phyloP scores from a whole-genome alignment of 2,113 vertebrate species.

The Raja brachyura region DNA sequence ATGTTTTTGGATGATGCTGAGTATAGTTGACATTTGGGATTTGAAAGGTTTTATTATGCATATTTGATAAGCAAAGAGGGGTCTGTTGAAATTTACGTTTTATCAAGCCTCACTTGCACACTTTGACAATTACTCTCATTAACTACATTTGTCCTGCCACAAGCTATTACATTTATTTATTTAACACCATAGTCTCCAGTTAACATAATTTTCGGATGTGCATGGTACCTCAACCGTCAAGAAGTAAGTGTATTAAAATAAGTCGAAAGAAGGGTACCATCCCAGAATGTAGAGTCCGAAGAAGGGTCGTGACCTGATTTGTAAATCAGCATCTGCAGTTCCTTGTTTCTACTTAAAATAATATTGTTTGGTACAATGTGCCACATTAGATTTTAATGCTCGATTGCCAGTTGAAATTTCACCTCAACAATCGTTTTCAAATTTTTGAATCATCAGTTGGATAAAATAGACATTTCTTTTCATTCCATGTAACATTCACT shows the following conservation, averaged over 20 bases:
- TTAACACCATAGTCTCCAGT: background rate
- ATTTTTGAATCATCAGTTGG: background rate
- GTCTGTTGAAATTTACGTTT: background rate
- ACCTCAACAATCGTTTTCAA: background rate
- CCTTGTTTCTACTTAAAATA: background rate
- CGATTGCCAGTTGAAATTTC: background rate
- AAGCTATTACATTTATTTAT: background rate
- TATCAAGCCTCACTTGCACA: background rate
- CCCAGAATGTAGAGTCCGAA: no score
- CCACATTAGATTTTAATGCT: background rate
- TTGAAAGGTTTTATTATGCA: background rate
- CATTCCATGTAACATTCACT: background rate
- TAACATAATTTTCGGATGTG: background rate
- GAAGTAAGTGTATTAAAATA: background rate
- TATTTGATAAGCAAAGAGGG: background rate
- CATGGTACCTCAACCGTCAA: background rate
- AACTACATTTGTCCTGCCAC: background rate
- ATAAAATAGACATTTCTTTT: background rate
- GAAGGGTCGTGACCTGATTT: no score
- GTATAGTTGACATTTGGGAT: background rate
- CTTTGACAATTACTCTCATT: background rate
- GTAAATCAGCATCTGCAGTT: no score
- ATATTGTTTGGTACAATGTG: background rate
- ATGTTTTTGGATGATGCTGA: background rate
- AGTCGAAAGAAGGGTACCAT: no score